These are phyloP conservation scores for Morpho achilles DNA, from an alignment of 2,888 invertebrate species.

Conservation along the genomic window DNA sequence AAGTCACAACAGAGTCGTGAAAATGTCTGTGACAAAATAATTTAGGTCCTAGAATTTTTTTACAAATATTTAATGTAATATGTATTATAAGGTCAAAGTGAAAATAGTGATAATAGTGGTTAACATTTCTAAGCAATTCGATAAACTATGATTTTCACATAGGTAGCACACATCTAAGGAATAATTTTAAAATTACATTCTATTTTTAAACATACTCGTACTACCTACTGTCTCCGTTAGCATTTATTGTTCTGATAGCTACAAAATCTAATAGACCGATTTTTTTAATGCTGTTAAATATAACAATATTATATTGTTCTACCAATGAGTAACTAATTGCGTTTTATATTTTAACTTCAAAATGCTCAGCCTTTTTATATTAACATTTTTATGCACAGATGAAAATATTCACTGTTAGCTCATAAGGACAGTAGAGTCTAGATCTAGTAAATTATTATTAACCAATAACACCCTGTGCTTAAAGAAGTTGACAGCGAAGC, in stretches of 20 bases:
- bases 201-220: not conserved
- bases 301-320: no score
- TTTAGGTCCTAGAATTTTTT: not conserved
- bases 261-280: no score
- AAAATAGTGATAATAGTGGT: constrained; percentile 12
- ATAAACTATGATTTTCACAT: constrained; percentile 9
- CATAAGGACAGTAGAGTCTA: not conserved
- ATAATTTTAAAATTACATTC: not conserved
- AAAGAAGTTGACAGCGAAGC: not conserved
- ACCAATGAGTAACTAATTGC: no score
- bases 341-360: no score
- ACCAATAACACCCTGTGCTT: not conserved
- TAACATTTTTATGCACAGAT: not conserved
- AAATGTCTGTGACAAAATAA: not conserved
- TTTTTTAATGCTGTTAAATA: no score
- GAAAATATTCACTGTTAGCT: not conserved
- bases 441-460: not conserved
- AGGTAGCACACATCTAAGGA: constrained; percentile 5
- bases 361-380: not conserved
- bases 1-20: not conserved
- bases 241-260: no score
- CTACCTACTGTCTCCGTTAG: no score
- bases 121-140: constrained; percentile 11
- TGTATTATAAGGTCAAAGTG: constrained; percentile 8
- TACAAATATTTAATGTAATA: not conserved